Evolutionary conservation across 2,113 vertebrate genomes (phyloP).

Genomic region (Chionis minor): DNA sequence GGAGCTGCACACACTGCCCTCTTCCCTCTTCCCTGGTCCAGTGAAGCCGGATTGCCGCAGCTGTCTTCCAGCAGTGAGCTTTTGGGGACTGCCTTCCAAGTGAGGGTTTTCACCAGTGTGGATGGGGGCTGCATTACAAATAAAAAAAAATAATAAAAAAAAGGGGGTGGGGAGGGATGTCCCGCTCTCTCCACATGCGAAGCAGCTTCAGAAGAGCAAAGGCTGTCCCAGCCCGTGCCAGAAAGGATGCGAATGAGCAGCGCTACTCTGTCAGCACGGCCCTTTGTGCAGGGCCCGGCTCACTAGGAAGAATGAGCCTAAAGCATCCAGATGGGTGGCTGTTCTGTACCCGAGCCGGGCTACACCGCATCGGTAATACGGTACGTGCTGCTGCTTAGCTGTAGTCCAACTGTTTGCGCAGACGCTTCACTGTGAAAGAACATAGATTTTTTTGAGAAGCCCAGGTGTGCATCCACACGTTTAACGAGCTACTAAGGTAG

Average conservation of each 20-base stretch:
- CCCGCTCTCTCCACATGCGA: not conserved
- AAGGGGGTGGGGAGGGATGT: not conserved
- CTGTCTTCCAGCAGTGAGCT: too few species aligned
- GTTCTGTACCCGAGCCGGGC: not conserved
- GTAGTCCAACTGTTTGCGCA: not conserved
- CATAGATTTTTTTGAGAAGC: not conserved
- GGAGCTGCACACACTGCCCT: too few species aligned
- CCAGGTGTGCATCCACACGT: not conserved
- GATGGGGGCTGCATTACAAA: not conserved
- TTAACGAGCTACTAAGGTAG: not conserved
- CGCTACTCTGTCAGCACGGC: not conserved
- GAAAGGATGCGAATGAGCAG: not conserved
- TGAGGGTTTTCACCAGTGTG: too few species aligned
- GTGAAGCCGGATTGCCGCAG: too few species aligned
- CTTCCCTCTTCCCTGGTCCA: too few species aligned
- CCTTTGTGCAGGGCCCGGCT: not conserved
- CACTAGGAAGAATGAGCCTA: not conserved
- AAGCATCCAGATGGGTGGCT: fast-evolving
- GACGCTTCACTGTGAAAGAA: not conserved
- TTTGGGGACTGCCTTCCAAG: too few species aligned
- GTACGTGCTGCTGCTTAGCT: not conserved
- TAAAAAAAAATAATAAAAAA: too few species aligned
- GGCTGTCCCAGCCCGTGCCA: not conserved
- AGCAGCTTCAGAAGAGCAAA: not conserved
- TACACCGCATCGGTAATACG: not conserved